phyloP scores from a whole-genome alignment of 2,888 invertebrate genomes.

The Ophion costatus region DNA sequence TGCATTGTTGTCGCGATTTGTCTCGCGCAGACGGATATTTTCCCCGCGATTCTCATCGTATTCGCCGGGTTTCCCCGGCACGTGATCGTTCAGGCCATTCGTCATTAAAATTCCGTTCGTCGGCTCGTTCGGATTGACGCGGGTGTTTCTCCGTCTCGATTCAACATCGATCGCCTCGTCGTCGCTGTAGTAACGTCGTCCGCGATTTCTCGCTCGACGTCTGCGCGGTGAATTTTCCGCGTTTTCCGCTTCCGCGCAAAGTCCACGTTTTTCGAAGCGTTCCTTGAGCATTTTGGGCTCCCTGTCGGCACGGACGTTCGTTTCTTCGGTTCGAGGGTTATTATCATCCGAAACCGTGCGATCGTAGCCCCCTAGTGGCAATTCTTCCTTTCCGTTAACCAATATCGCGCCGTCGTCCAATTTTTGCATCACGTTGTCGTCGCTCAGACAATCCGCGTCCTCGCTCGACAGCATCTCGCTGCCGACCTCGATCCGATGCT shows the following conservation, averaged over 20 bases:
- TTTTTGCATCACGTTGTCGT: slow-evolving; percentile 83
- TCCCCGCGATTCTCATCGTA: slow-evolving; percentile 59
- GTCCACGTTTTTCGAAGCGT: slow-evolving; percentile 68
- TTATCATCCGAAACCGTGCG: slow-evolving; percentile 75
- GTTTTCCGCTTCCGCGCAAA: slow-evolving; percentile 76
- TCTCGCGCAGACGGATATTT: slow-evolving; percentile 64
- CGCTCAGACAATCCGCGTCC: slow-evolving; percentile 78
- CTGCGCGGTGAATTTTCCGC: slow-evolving; percentile 50
- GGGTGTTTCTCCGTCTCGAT: slow-evolving; percentile 46
- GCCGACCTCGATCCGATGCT: slow-evolving; percentile 81
- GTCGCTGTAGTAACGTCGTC: slow-evolving; percentile 69
- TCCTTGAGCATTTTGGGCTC: slow-evolving; percentile 34
- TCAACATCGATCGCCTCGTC: slow-evolving; percentile 68
- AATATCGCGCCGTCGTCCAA: slow-evolving; percentile 84
- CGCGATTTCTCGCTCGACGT: slow-evolving; percentile 61
- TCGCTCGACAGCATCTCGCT: slow-evolving; percentile 81
- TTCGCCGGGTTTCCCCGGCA: slow-evolving; percentile 21
- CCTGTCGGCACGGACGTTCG: slow-evolving; percentile 11
- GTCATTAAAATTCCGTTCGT: slow-evolving; percentile 27
- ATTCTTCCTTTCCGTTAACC: slow-evolving; percentile 89
- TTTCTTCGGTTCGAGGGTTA: slow-evolving; percentile 35
- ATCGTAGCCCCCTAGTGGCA: slow-evolving; percentile 85
- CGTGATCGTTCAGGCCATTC: slow-evolving; percentile 39
- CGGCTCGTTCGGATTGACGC: slow-evolving; percentile 16
- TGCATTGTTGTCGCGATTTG: slow-evolving; percentile 75